Conservation (phyloP, 2,113 vertebrate species). For the Proterorhinus semilunaris region DNA sequence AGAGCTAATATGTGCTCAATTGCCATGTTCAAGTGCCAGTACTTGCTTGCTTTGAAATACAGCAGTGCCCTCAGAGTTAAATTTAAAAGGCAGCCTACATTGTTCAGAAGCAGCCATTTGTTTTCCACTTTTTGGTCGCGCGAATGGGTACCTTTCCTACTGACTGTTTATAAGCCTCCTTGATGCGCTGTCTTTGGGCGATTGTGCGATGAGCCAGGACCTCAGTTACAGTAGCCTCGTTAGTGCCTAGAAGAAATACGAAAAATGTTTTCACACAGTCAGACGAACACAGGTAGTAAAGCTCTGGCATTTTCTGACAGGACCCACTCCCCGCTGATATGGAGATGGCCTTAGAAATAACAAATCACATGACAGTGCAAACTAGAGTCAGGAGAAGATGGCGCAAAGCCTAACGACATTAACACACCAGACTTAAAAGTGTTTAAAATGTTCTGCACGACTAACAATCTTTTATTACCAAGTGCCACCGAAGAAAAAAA, state of each 20-base stretch:
- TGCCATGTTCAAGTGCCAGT: neutral
- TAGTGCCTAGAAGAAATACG: slow-evolving; percentile 78
- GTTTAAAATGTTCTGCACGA: neutral
- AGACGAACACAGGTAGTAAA: neutral
- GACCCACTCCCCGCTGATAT: slow-evolving; percentile 4
- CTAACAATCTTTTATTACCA: no score
- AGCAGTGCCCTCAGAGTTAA: neutral
- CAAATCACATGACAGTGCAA: neutral
- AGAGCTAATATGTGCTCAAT: neutral
- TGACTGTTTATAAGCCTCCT: slow-evolving; percentile 81
- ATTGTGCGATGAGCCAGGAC: slow-evolving; percentile 78
- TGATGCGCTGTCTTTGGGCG: slow-evolving; percentile 90
- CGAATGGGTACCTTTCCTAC: slow-evolving; percentile 85
- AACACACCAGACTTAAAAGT: slow-evolving; percentile 27
- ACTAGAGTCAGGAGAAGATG: slow-evolving; percentile 54
- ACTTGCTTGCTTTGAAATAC: neutral
- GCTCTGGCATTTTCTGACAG: neutral
- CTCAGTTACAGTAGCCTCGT: slow-evolving; percentile 83
- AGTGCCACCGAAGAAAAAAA: no score
- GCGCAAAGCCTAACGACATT: slow-evolving; percentile 38
- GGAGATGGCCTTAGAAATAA: neutral
- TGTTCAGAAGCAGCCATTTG: no score
- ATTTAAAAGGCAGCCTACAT: no score
- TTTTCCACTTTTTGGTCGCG: no score
- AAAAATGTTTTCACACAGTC: neutral